These are phyloP conservation scores for Coleophora deauratella DNA, from an alignment of 2,888 invertebrate genomes.

Conservation along the genomic window DNA sequence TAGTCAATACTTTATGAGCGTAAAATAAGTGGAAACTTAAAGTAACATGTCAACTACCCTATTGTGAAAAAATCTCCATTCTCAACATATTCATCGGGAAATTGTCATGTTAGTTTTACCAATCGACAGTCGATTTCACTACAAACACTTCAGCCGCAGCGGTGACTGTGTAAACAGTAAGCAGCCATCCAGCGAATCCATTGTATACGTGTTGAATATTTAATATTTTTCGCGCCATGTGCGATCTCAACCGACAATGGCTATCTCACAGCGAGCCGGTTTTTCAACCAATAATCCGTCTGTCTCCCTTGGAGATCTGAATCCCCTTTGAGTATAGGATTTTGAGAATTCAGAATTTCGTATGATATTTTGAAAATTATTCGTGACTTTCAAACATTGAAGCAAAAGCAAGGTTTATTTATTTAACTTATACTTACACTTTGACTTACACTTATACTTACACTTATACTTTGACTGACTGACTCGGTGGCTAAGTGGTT, in stretches of 20 bases:
- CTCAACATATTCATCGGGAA: no score
- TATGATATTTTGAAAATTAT: slow-evolving; percentile 6
- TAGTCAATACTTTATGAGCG: no score
- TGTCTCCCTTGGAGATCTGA: slow-evolving; percentile 4
- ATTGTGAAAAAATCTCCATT: no score
- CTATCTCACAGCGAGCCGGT: neutral
- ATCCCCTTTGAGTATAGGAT: slow-evolving; percentile 12
- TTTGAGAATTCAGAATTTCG: slow-evolving; percentile 7
- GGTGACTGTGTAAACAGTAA: slow-evolving; percentile 7
- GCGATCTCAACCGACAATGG: slow-evolving; percentile 43
- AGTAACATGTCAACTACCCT: no score
- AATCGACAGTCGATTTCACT: neutral
- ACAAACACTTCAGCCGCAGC: slow-evolving; percentile 18
- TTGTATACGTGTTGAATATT: slow-evolving; percentile 12
- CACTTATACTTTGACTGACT: no score
- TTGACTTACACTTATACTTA: no score
- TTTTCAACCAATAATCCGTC: neutral
- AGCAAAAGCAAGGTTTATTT: no score
- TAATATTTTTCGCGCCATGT: slow-evolving; percentile 31
- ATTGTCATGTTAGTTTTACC: no score
- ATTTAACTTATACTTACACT: no score
- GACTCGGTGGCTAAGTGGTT: no score
- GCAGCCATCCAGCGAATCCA: slow-evolving; percentile 5
- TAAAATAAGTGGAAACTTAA: no score
- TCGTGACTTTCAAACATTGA: no score